Conservation (phyloP, 23 tunicate genomes). For the Botrylloides violaceus region DNA sequence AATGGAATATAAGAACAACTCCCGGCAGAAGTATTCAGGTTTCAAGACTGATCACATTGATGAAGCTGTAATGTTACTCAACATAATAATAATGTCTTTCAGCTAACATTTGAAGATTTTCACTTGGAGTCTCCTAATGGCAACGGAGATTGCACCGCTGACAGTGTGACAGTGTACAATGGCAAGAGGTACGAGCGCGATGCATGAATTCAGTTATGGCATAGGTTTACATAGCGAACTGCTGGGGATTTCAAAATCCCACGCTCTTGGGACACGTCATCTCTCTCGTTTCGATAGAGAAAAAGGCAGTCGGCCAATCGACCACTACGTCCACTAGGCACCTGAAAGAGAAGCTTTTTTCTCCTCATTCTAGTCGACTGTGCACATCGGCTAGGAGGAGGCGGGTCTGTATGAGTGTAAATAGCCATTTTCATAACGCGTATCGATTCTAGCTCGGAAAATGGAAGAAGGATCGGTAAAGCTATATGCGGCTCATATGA, state of each 20-base stretch:
- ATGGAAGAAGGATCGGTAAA: not conserved
- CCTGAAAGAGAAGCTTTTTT: no score
- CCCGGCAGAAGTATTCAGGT: not conserved
- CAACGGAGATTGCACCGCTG: slow-evolving; percentile 4
- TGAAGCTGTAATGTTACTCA: not conserved
- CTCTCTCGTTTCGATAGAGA: no score
- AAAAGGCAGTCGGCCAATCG: no score
- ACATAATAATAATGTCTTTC: not conserved
- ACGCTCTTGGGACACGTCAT: no score
- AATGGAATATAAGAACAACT: not conserved
- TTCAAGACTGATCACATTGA: not conserved
- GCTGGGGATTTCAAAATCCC: no score
- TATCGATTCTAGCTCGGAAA: not conserved
- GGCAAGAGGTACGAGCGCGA: slow-evolving; percentile 1
- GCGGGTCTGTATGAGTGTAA: no score
- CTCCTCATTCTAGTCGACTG: no score
- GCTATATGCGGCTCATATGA: slow-evolving; percentile 6
- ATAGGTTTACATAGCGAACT: no score
- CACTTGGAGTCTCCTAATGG: not conserved
- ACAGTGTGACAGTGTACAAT: not conserved
- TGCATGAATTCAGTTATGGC: not conserved
- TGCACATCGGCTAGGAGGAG: no score
- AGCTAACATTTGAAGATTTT: slow-evolving; percentile 10
- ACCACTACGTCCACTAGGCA: no score
- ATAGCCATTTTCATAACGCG: no score